Base-by-base conservation (phyloP, 2,113 vertebrate genomes). In the Cathartes aura region DNA sequence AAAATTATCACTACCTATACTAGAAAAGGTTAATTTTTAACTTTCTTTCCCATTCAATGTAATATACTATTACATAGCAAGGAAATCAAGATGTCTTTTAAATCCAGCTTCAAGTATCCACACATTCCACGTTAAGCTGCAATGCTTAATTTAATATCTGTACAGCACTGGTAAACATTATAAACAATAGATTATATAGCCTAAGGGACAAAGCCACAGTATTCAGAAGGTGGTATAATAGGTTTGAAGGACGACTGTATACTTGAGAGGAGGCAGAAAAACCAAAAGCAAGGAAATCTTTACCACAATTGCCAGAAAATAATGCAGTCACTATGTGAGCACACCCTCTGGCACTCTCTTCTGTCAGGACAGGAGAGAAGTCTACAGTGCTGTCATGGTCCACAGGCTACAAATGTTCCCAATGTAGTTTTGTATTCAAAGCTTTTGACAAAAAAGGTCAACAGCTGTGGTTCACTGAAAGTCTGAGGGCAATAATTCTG, bases 81-180 rank as follows among this genome's bases (percentile, higher is more conserved):
- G 73, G 95, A 98, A 98, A 96, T 78, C 67, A 83, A 95, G 95
- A 97, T 34, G 80, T 42, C 90, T 97, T 96, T 97, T 92, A 97
- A 97, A 98, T 97, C 73, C 92, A 73, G 83, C 94, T 98, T 98
- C 96, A 96, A 98, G 91, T 94, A 96, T 97, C 87, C 83, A 64
- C 95, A 96, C 96, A 97, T 98, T 98, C 96, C 98, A 96, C 0
- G 5, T 90, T 97, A 98, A 98, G 91, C 95, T 96, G 89, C 91
- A 92, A 93, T 97, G 95, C 94, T 98, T 98, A 97, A 98, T 98
- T 97, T 98, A 98, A 96, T 98, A 98, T 98, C 97, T 98, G 92
- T 87, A 88, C 73, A 92, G 95, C 95, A 93, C 94, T 89, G 91
- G 94, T 93, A 95, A 97, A 92, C 84, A 87, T 95, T 97, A 97